Base-by-base conservation (phyloP, 2,113 vertebrate genomes). In the Hippolais icterina region DNA sequence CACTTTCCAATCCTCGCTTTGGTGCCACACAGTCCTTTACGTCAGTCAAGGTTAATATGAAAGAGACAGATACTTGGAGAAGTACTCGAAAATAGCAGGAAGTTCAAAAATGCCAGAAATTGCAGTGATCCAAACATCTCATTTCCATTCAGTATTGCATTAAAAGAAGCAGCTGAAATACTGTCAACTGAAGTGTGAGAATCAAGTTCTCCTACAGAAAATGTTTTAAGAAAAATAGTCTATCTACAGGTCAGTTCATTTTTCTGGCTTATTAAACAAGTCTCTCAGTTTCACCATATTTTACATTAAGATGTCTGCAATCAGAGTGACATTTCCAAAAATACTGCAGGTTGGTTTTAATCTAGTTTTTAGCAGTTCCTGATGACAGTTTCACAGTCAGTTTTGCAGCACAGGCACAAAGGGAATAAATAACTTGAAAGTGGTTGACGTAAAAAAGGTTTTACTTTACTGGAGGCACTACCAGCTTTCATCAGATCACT, bases 371-470 rank as follows among this genome's bases (percentile, higher is more conserved):
- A 77, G 70, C 91, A 89, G 84, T 3, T 94, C 57, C 59, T 2
- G 3, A 68, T 69, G 93, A 96, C 95, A 95, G 84, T 84, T 94
- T 85, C 59, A 77, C 79, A 63, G 90, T 86, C 86, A 74, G 46
- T 81, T 93, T 83, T 93, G 70, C 78, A 95, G 59, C 63, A 91
- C 1, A 41, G 42, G 42, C 87, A 93, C 78, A 96, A 96, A 96
- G 85, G 66, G 87, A 96, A 96, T 94, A 96, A 97, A 76, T 94
- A 95, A 94, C 84, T 89, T 94, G 87, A 37, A 94, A 95, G 75
- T 25, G 42, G 78, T 10, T 94, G 91, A 96, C 46, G 47, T 83
- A 71, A 78, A 89, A 83, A 82, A 94, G 91, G 57, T 80, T 77
- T 90, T 83, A 22, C 66, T 85, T 93, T 56, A 82, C 50, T 89